phyloP scores from a whole-genome alignment of 2,797 vertebrate species.

The Brotogeris chrysoptera region DNA sequence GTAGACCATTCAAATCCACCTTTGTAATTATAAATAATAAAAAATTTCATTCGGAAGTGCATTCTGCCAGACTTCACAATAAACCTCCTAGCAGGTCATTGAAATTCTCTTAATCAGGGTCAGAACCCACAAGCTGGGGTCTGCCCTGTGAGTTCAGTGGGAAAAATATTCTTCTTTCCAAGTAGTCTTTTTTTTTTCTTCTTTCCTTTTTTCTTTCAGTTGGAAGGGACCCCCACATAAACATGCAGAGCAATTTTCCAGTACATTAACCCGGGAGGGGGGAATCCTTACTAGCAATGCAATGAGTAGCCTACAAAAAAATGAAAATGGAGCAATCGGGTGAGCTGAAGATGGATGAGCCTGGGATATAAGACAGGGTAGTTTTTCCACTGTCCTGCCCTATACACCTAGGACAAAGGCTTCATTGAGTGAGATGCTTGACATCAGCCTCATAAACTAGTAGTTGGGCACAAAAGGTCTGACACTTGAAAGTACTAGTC shows the following conservation, averaged over 20 bases:
- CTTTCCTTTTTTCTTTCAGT: conserved; percentile 89
- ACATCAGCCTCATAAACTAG: conserved; percentile 99
- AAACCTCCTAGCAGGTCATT: conserved; percentile 84
- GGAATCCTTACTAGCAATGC: conserved; percentile 90
- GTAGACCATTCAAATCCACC: conserved; percentile 66
- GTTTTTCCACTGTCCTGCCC: conserved; percentile 98
- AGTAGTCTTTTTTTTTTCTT: conserved; percentile 77
- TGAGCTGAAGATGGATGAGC: conserved; percentile 94
- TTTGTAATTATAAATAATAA: conserved; percentile 84
- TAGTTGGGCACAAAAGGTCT: conserved; percentile 92
- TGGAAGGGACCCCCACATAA: conserved; percentile 94
- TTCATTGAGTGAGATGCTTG: conserved; percentile 99
- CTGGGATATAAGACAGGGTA: conserved; percentile 93
- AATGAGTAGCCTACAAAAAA: conserved; percentile 73
- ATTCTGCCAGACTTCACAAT: conserved; percentile 83
- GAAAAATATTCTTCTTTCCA: conserved; percentile 80
- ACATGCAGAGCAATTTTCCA: conserved; percentile 99
- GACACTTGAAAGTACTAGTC: conserved; percentile 96
- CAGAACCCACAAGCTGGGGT: conserved; percentile 88
- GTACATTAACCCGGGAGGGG: conserved; percentile 96
- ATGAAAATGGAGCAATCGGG: conserved; percentile 81
- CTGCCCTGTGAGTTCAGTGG: conserved; percentile 86
- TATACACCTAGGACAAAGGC: conserved; percentile 93
- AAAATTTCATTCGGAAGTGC: conserved; percentile 84
- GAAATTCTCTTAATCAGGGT: conserved; percentile 87